Evolutionary conservation across 2,888 invertebrate genomes (phyloP), one percentile per base, ranked within the genome.

Genomic region (Melikaiella ostensackeni): DNA sequence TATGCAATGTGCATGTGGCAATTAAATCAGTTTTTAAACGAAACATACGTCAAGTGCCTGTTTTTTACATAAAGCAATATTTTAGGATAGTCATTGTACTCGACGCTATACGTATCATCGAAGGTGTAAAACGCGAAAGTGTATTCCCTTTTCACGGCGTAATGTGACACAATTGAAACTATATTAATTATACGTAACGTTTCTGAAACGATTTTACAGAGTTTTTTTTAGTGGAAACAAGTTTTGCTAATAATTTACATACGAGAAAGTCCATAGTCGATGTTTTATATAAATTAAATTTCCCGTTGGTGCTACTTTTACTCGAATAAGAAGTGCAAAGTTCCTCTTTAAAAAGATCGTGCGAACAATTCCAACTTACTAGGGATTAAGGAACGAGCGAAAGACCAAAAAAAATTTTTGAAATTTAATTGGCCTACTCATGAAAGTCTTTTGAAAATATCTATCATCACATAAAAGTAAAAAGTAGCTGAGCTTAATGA

Each of bases 11-110:
- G 70, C 70, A 70, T 70, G 70, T 70, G 70, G 70, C 70, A 70
- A 70, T 70, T 70, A 70, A 70, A 70, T 27, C 50, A 70, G 21
- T 70, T 70, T 70, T 66, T 70, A 55, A 70, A 70, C 16, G 70
- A 70, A 70, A 70, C 50, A 70, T 70, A 70, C 50, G n/a, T 70
- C 50, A 70, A 70, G 70, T 70, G 70, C 70, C 70, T 70, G 50
- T 70, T 70, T 70, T 70, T 70, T 70, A 70, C 21, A 70, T 33
- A 70, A 70, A 50, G 70, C 50, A 70, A 70, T 70, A 70, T 70
- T 50, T 70, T 70, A 70, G 50, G 5, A 70, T 70, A 70, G 30
- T 66, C 66, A 70, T 70, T 70, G 70, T 70, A 70, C 50, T 70
- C 24, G 59, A 59, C 27, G 27, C 24, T 59, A 27, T 59, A 59